phyloP scores from a whole-genome alignment of 2,797 vertebrate species.

The Buphagus erythrorhynchus region DNA sequence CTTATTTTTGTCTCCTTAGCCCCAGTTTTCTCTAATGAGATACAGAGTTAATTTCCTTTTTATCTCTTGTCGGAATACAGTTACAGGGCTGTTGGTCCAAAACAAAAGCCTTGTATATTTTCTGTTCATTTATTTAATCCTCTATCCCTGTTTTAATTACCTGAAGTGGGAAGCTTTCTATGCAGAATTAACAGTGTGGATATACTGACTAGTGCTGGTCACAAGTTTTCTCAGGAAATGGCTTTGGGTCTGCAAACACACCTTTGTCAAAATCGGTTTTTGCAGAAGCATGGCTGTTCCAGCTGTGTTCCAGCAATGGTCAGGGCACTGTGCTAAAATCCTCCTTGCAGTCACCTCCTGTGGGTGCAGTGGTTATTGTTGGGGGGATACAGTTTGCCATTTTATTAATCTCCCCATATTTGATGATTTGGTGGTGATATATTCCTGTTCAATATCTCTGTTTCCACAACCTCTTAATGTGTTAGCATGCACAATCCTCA shows the following conservation, averaged over 20 bases:
- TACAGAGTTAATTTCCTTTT: not conserved
- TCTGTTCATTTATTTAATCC: not conserved
- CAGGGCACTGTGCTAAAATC: not conserved
- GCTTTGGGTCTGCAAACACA: not conserved
- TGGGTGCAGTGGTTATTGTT: too few relatives aligned
- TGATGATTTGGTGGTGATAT: not conserved
- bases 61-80: not conserved
- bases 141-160: not conserved
- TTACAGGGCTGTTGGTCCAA: not conserved
- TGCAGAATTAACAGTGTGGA: not conserved
- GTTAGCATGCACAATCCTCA: not conserved
- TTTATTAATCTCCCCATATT: not conserved
- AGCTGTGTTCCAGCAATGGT: not conserved
- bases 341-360: not conserved
- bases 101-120: not conserved
- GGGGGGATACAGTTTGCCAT: accelerated
- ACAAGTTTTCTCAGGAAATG: not conserved
- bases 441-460: not conserved
- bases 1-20: not conserved
- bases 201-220: not conserved
- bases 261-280: not conserved
- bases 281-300: not conserved
- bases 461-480: not conserved
- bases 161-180: not conserved
- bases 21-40: not conserved